Base-by-base conservation (phyloP, 2,888 invertebrate genomes). In the Hofmannophila pseudospretella region DNA sequence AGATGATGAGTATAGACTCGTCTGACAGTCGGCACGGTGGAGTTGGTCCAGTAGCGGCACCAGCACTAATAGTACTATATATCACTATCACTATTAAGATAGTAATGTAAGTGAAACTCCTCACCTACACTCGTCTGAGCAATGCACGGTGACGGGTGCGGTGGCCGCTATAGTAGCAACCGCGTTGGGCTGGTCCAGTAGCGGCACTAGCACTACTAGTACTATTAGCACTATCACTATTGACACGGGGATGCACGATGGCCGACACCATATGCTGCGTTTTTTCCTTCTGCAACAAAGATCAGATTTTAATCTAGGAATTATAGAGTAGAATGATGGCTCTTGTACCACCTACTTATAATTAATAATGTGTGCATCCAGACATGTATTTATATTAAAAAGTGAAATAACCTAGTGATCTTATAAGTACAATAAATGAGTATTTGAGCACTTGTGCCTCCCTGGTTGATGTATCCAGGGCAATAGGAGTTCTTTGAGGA, bases 171-270 rank as follows among this genome's bases (percentile, higher is more conserved):
- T 54, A 26, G 60, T 54, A 3, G 69, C 73, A 47, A 86, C 88
- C 33, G 89, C 88, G 42, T 90, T 89, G 0, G 91, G 90, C 57
- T 93, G 92, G 61, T 94, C 93, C 39, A 94, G 73, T 49, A 94
- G 71, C 0, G 94, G 94, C 37, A 94, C 89, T 51, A 94, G 70
- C 42, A 94, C 94, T 34, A 95, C 93, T 45, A 95, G 85, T 44
- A 95, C 91, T 56, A 95, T 94, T 58, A 95, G 76, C 34, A 94
- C 84, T 52, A 95, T 89, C 43, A 95, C 93, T 63, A 95, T 90
- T 14, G 93, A 91, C 42, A 95, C 94, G 4, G 95, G 95, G 55
- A 95, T 93, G 72, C 95, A 95, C 5, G 95, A 95, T 4, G 95
- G 95, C 44, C 92, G 89, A 75, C 93, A 94, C 93, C 93, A 93